phyloP scores from a whole-genome alignment of 2,113 vertebrate species.

The Hylia prasina region DNA sequence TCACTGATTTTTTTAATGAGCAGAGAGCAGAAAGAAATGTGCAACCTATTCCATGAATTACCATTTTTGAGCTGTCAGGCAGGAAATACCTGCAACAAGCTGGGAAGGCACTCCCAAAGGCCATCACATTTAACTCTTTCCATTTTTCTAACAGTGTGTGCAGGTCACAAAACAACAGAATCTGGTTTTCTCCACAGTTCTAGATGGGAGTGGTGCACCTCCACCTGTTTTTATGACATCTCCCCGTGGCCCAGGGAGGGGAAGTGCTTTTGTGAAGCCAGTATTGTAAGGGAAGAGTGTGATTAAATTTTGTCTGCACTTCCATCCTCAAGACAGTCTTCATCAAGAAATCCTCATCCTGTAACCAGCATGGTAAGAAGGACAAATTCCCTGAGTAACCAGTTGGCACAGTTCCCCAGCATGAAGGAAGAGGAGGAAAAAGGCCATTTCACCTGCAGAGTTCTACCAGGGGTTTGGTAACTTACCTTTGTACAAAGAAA shows the following conservation, averaged over 20 bases:
- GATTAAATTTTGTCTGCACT: not conserved
- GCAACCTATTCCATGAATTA: not conserved
- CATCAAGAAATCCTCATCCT: not conserved
- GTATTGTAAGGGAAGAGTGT: not conserved
- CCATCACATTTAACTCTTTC: not conserved
- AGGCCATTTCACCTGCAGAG: not conserved
- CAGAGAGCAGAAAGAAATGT: not conserved
- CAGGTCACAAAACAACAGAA: not conserved
- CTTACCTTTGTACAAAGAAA: not conserved
- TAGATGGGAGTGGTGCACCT: not conserved
- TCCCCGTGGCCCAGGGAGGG: not conserved
- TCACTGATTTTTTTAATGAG: not conserved
- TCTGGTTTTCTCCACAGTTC: not conserved
- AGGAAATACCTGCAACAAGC: slow-evolving; percentile 1
- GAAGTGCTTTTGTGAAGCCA: not conserved
- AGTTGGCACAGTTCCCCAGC: not conserved
- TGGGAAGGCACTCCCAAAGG: not conserved
- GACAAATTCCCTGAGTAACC: not conserved
- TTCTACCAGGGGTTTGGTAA: not conserved
- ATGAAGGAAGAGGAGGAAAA: not conserved
- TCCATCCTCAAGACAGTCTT: not conserved
- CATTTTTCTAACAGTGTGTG: not conserved
- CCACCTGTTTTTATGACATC: not conserved
- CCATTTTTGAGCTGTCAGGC: not conserved
- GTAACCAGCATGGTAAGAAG: not conserved